A percentile compares a stretch with the other conserved stretches of the same genome.
These are phyloP conservation scores for Chymomyza costata DNA, from an alignment of 1,140 invertebrate genomes.

Conservation along the genomic window DNA sequence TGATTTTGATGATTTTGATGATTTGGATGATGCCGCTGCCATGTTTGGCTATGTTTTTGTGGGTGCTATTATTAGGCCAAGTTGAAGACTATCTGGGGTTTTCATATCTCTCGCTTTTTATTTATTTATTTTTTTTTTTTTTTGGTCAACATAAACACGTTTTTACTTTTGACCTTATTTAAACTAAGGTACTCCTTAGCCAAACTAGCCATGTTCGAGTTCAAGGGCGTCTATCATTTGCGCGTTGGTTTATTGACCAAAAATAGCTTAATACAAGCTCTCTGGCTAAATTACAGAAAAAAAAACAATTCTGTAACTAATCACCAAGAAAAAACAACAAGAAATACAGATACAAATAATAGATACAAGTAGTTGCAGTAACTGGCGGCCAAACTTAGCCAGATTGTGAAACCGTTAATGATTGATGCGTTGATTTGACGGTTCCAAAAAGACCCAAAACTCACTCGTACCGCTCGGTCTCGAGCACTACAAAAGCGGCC, in stretches of 20 bases:
- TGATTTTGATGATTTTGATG: too few species aligned
- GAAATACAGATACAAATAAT: neutral
- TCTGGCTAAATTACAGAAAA: neutral
- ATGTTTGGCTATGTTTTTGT: slow-evolving; percentile 47
- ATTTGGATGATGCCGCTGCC: slow-evolving; percentile 39
- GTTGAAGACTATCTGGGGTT: slow-evolving; percentile 29
- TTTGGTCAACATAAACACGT: slow-evolving; percentile 53
- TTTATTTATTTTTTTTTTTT: slow-evolving; percentile 18
- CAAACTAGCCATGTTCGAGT: slow-evolving; percentile 25
- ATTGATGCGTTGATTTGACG: slow-evolving; percentile 62
- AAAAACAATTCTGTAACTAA: slow-evolving; percentile 29
- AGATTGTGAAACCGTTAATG: slow-evolving; percentile 52
- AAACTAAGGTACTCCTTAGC: slow-evolving; percentile 6
- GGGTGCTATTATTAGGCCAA: slow-evolving; percentile 44
- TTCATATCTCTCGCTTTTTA: too few species aligned
- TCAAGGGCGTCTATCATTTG: slow-evolving; percentile 44
- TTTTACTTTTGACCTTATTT: slow-evolving; percentile 57
- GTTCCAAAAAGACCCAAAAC: slow-evolving; percentile 41
- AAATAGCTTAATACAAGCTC: slow-evolving; percentile 10
- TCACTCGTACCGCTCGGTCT: slow-evolving; percentile 11
- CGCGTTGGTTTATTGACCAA: slow-evolving; percentile 31
- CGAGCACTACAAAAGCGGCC: slow-evolving; percentile 2
- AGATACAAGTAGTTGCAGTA: slow-evolving; percentile 31
- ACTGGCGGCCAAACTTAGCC: slow-evolving; percentile 11
- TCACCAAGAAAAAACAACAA: neutral